phyloP scores from a whole-genome alignment of 2,888 invertebrate species.

The Caenorhabditis wallacei region DNA sequence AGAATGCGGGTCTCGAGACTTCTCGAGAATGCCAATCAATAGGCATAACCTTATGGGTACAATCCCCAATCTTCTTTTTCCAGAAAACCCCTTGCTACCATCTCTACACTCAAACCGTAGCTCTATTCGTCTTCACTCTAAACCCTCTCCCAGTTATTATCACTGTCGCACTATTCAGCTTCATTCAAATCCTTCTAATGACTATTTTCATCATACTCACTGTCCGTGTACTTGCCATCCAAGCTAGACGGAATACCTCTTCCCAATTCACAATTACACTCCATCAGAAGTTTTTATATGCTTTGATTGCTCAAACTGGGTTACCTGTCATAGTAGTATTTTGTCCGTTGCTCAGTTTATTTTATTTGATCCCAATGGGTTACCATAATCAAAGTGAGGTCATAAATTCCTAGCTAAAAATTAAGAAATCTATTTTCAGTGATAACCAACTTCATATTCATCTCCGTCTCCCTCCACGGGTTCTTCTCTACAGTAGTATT shows the following conservation, averaged over 20 bases:
- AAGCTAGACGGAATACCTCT: constrained; percentile 17
- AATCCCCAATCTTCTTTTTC: too few species aligned
- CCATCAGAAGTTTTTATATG: constrained; percentile 16
- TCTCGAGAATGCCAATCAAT: too few species aligned
- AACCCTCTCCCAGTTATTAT: constrained; percentile 8
- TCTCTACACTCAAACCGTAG: constrained; percentile 14
- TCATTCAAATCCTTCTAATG: constrained; percentile 11
- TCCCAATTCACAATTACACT: constrained; percentile 14
- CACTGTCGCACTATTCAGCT: constrained; percentile 17
- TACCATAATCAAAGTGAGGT: constrained; percentile 31
- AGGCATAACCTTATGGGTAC: too few species aligned
- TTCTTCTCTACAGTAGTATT: constrained; percentile 24
- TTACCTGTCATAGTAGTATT: constrained; percentile 19
- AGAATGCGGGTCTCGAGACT: too few species aligned
- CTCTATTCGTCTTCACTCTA: constrained; percentile 15
- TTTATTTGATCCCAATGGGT: constrained; percentile 20
- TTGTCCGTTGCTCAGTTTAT: constrained; percentile 21
- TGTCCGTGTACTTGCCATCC: neutral
- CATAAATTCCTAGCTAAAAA: neutral
- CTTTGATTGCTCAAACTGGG: constrained; percentile 21
- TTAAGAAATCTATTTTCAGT: neutral
- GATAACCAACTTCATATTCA: constrained; percentile 30
- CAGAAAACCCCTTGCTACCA: constrained; percentile 27
- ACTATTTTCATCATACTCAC: neutral
- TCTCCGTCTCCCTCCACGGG: constrained; percentile 23